phyloP scores from a whole-genome alignment of 2,113 vertebrate genomes.

The Garra rufa region DNA sequence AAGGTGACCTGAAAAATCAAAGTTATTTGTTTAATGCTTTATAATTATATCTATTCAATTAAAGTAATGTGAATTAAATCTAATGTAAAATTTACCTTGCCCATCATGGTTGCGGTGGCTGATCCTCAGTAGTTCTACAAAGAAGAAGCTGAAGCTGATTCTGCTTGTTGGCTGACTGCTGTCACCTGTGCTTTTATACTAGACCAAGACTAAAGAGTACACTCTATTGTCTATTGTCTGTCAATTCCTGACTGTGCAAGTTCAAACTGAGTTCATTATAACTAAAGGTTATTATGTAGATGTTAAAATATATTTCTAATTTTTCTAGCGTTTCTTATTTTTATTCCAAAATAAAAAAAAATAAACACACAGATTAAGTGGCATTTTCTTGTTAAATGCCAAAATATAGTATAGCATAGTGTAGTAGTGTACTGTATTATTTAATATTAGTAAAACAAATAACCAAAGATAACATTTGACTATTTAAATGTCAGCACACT shows the following conservation, averaged over 20 bases:
- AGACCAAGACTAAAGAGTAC: conserved; percentile 40
- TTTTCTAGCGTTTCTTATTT: not conserved
- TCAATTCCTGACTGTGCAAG: conserved; percentile 44
- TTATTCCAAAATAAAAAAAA: not conserved
- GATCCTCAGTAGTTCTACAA: conserved; percentile 14
- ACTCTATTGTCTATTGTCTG: conserved; percentile 29
- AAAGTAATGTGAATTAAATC: not conserved
- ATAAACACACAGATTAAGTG: not conserved
- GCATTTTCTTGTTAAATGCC: not conserved
- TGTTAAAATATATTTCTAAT: not conserved
- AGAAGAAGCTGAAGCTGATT: not conserved
- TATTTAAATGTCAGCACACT: not conserved
- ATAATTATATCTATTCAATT: not conserved
- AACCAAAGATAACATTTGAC: not conserved
- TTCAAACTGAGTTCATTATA: not conserved
- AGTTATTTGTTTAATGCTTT: not conserved
- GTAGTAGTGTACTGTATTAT: not conserved
- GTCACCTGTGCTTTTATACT: conserved; percentile 47
- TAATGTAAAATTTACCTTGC: not conserved
- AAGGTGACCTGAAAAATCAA: conserved; percentile 65
- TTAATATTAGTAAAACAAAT: not conserved
- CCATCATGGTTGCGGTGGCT: not conserved
- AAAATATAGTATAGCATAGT: too few relatives aligned
- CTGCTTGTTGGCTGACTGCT: not conserved
- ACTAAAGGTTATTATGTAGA: not conserved